A percentile compares a stretch with the other conserved stretches of the same genome.
These are phyloP conservation scores for Fragum sueziense DNA, from an alignment of 2,888 invertebrate species.

Conservation along the genomic window DNA sequence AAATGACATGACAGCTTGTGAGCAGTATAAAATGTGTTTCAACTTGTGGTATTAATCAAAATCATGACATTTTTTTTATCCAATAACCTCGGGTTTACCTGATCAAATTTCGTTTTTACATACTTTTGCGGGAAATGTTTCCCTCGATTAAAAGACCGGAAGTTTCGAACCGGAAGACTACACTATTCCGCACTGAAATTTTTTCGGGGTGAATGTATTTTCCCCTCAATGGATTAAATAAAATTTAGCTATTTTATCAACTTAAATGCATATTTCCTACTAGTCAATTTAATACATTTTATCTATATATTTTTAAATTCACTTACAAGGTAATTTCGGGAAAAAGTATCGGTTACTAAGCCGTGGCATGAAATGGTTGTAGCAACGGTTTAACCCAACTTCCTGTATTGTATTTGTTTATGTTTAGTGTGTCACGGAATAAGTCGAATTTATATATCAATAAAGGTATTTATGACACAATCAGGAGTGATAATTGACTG, in stretches of 20 bases:
- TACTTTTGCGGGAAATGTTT: slow-evolving; percentile 47
- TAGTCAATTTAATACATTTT: too few relatives aligned
- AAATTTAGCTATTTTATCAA: too few relatives aligned
- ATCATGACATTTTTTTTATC: too few relatives aligned
- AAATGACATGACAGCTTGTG: too few relatives aligned
- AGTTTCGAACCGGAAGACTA: slow-evolving; percentile 31
- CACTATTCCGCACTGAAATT: slow-evolving; percentile 12
- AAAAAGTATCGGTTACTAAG: slow-evolving; percentile 39
- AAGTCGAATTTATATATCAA: background rate
- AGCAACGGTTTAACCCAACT: slow-evolving; percentile 35
- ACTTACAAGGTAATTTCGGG: too few relatives aligned
- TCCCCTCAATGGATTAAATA: too few relatives aligned
- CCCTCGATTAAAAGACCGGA: slow-evolving; percentile 1
- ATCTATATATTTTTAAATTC: too few relatives aligned
- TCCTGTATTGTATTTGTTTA: slow-evolving; percentile 16
- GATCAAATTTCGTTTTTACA: too few relatives aligned
- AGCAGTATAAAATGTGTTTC: too few relatives aligned
- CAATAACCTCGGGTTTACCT: too few relatives aligned
- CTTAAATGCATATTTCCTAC: too few relatives aligned
- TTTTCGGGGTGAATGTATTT: background rate
- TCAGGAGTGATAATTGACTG: background rate
- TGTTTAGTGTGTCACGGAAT: slow-evolving; percentile 4
- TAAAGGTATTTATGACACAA: slow-evolving; percentile 11
- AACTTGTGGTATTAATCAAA: too few relatives aligned
- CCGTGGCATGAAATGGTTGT: slow-evolving; percentile 48